phyloP scores from a whole-genome alignment of 2,888 invertebrate genomes.

The Idaea straminata region DNA sequence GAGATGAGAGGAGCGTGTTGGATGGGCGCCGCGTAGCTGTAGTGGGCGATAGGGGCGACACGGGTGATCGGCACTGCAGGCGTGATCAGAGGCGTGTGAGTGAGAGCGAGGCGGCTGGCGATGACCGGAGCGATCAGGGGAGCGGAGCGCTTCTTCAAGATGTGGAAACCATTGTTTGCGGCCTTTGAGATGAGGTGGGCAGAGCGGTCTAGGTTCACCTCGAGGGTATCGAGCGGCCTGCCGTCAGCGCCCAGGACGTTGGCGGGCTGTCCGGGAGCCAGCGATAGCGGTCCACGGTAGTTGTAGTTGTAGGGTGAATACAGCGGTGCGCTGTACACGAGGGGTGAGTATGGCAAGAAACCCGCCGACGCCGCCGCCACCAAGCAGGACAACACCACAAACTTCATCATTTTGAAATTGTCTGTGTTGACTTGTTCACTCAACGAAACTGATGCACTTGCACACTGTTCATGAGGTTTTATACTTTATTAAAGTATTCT shows the following conservation, averaged over 20 bases:
- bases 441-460: constrained; percentile 58
- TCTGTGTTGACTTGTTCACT: constrained; percentile 63
- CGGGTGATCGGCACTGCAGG: constrained; percentile 29
- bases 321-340: constrained; percentile 16
- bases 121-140: constrained; percentile 34
- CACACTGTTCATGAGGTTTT: constrained; percentile 42
- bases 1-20: constrained; percentile 33
- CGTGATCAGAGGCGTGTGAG: constrained; percentile 25
- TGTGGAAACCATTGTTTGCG: constrained; percentile 47
- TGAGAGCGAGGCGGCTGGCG: constrained; percentile 26
- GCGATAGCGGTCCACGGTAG: constrained; percentile 65
- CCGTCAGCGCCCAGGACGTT: constrained; percentile 65
- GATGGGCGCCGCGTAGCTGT: constrained; percentile 21
- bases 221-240: constrained; percentile 68
- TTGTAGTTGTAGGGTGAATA: constrained; percentile 33
- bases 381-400: constrained; percentile 83
- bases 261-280: constrained; percentile 71
- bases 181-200: constrained; percentile 67
- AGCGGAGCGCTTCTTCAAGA: constrained; percentile 61
- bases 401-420: constrained; percentile 73
- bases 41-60: constrained; percentile 20
- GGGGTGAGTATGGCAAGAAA: constrained; percentile 28
- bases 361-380: constrained; percentile 78
- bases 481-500: constrained; percentile 45
- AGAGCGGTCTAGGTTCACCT: constrained; percentile 69